phyloP scores from a whole-genome alignment of 2,113 vertebrate genomes.

The Axis porcinus region DNA sequence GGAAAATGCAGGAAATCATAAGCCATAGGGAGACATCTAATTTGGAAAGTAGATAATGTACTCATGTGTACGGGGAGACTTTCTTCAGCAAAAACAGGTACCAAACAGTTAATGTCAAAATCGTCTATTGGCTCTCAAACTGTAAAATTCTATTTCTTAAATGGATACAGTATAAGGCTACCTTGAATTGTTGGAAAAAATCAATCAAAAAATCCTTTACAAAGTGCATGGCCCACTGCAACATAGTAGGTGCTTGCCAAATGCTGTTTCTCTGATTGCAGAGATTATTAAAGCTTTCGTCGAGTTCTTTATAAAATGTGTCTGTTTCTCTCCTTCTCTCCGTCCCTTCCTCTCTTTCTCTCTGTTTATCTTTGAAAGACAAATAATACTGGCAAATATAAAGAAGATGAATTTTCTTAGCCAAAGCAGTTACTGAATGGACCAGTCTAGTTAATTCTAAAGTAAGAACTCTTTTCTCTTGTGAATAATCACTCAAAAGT shows the following conservation, averaged over 20 bases:
- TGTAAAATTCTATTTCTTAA: not conserved
- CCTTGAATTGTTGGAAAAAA: not conserved
- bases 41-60: not conserved
- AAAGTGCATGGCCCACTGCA: not conserved
- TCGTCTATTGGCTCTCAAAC: not conserved
- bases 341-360: not conserved
- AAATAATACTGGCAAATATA: constrained; percentile 31
- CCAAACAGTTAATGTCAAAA: not conserved
- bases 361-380: constrained; percentile 41
- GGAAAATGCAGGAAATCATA: not conserved
- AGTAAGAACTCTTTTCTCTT: constrained; percentile 30
- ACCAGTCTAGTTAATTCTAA: constrained; percentile 35
- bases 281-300: not conserved
- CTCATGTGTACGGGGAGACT: not conserved
- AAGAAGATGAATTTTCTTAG: constrained; percentile 29
- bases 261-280: no score
- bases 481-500: constrained; percentile 60
- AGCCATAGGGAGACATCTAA: not conserved
- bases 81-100: not conserved
- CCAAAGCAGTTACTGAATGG: constrained; percentile 30
- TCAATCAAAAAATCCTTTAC: not conserved
- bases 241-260: not conserved
- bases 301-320: not conserved
- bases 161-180: not conserved
- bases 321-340: not conserved